Percentiles rank a stretch among this genome's conserved stretches.
Conservation (phyloP, 2,888 invertebrate species). For the Drosophila setosimentum region DNA sequence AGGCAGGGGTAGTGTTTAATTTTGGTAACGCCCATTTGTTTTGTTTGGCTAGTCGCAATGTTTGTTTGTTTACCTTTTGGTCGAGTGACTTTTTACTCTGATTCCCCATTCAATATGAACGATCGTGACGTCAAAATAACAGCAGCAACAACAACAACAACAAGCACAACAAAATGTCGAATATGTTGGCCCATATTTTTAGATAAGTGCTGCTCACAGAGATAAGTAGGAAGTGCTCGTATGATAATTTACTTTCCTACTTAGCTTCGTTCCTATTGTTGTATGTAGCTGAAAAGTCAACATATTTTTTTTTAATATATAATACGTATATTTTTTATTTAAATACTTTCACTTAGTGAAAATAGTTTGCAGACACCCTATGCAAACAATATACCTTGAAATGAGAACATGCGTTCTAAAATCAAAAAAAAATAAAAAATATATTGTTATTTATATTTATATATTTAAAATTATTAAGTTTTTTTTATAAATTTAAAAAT, state of each 20-base stretch:
- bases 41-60: constrained; percentile 67
- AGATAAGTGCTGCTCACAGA: constrained; percentile 20
- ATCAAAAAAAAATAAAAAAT: no score
- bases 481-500: neutral
- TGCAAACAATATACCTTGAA: no score
- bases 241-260: neutral
- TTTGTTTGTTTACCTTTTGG: constrained; percentile 72
- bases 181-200: constrained; percentile 34
- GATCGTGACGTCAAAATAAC: constrained; percentile 43
- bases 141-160: constrained; percentile 16
- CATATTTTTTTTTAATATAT: neutral
- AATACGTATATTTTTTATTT: neutral
- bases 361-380: neutral
- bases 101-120: constrained; percentile 30
- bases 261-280: neutral
- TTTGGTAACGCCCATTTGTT: constrained; percentile 76
- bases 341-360: no score
- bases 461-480: neutral
- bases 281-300: neutral
- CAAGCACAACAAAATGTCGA: constrained; percentile 13
- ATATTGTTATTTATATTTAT: neutral
- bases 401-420: neutral
- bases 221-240: constrained; percentile 13
- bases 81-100: constrained; percentile 26
- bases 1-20: constrained; percentile 54